Conservation (phyloP, 2,797 vertebrate species). For the Phrynocephalus vlangalii region DNA sequence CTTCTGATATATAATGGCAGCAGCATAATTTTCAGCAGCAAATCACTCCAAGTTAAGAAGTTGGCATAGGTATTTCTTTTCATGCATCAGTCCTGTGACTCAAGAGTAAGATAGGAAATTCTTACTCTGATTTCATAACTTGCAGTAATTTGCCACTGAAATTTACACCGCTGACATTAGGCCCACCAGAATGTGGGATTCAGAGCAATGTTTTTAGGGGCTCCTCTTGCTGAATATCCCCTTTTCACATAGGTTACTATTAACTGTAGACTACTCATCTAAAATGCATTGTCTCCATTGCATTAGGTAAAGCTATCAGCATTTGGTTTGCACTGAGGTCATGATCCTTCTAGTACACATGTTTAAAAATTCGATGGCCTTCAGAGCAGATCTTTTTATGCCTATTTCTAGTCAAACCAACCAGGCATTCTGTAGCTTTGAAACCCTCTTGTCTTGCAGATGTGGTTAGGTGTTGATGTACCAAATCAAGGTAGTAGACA, state of each 20-base stretch:
- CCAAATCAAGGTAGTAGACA: conserved; percentile 86
- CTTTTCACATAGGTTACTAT: conserved; percentile 33
- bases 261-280: conserved; percentile 18
- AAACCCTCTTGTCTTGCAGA: conserved; percentile 97
- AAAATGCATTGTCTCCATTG: conserved; percentile 46
- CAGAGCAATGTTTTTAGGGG: not conserved
- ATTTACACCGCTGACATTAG: too few relatives aligned
- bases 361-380: conserved; percentile 79
- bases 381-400: conserved; percentile 79
- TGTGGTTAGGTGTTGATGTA: conserved; percentile 94
- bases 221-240: not conserved
- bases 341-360: conserved; percentile 55
- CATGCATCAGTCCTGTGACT: too few relatives aligned
- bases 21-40: too few relatives aligned
- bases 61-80: too few relatives aligned
- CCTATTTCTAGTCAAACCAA: conserved; percentile 80
- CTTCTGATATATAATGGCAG: too few relatives aligned
- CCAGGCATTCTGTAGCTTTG: conserved; percentile 91
- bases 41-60: too few relatives aligned
- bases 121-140: too few relatives aligned
- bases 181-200: too few relatives aligned
- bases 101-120: too few relatives aligned
- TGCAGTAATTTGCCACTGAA: too few relatives aligned
- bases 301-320: conserved; percentile 80
- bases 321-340: conserved; percentile 74